phyloP scores from a whole-genome alignment of 2,888 invertebrate species.

The Nematopogon swammerdamellus region DNA sequence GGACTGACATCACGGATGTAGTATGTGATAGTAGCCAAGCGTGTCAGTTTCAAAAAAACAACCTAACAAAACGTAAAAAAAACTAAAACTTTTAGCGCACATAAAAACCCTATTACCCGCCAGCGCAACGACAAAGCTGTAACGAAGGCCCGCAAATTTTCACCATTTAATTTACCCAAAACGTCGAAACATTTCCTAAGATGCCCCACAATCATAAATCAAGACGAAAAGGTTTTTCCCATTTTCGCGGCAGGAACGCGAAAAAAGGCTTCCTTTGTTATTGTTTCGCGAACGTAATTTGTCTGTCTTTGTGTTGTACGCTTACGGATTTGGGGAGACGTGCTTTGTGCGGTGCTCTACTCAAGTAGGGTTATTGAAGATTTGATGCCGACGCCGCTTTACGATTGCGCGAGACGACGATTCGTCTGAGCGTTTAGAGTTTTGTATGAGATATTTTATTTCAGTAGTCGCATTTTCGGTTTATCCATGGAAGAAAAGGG shows the following conservation, averaged over 20 bases:
- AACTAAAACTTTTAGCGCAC: too few species aligned
- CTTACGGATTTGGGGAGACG: not conserved
- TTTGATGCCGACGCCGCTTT: not conserved
- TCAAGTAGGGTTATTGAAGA: not conserved
- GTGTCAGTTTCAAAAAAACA: too few species aligned
- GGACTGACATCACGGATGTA: too few species aligned
- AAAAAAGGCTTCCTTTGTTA: not conserved
- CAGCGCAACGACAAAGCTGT: too few species aligned
- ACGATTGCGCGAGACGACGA: too few species aligned
- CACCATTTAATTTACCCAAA: not conserved
- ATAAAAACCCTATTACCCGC: too few species aligned
- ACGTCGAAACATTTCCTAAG: not conserved
- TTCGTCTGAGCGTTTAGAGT: too few species aligned
- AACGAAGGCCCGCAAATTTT: not conserved
- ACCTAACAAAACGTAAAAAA: too few species aligned
- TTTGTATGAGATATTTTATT: too few species aligned
- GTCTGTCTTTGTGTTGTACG: not conserved
- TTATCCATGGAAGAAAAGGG: too few species aligned
- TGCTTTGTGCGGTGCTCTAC: not conserved
- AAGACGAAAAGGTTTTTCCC: not conserved
- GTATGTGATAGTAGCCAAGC: too few species aligned
- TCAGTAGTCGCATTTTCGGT: too few species aligned
- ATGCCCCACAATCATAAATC: not conserved
- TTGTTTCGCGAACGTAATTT: not conserved
- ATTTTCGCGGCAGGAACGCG: not conserved